Conservation (phyloP, 2,113 vertebrate species). For the Tetrao urogallus region DNA sequence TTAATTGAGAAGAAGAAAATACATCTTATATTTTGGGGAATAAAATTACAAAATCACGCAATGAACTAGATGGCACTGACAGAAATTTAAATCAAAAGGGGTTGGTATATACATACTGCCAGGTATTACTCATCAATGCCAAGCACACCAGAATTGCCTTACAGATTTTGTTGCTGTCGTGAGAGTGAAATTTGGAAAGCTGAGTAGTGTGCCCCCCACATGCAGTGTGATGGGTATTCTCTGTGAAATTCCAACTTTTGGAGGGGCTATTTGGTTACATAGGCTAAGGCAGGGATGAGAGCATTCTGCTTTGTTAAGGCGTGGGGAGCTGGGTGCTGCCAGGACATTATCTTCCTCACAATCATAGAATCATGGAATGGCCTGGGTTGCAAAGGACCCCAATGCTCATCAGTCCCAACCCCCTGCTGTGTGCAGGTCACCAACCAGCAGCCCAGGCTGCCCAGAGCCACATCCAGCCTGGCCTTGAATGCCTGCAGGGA, state of each 20-base stretch:
- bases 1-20: background rate
- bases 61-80: background rate
- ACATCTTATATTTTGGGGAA: background rate
- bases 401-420: too few relatives aligned
- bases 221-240: background rate
- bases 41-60: accelerated
- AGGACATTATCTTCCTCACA: too few relatives aligned
- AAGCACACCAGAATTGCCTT: background rate
- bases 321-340: background rate
- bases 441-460: too few relatives aligned
- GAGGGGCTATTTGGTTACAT: background rate
- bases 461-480: too few relatives aligned
- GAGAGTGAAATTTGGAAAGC: background rate
- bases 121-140: accelerated
- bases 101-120: background rate
- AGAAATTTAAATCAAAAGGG: background rate
- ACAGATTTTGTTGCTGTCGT: background rate
- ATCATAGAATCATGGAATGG: too few relatives aligned
- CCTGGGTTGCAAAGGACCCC: too few relatives aligned
- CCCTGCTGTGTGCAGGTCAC: too few relatives aligned
- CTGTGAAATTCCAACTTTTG: background rate
- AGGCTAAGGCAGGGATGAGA: accelerated
- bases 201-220: accelerated
- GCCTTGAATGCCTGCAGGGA: too few relatives aligned
- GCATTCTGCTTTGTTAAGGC: background rate